phyloP scores from a whole-genome alignment of 2,113 vertebrate species.

The Ameiurus melas region DNA sequence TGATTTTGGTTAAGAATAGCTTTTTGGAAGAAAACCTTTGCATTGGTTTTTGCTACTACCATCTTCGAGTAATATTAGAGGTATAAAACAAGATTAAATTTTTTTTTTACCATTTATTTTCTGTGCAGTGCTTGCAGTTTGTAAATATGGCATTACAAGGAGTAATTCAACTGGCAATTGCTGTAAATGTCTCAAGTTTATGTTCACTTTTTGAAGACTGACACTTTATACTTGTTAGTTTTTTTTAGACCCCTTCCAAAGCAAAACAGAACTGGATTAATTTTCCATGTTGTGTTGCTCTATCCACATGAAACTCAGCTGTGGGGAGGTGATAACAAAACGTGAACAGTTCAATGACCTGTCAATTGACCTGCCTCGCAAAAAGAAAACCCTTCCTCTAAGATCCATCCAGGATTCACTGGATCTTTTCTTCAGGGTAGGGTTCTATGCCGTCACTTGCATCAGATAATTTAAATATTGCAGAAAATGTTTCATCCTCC shows the following conservation, averaged over 20 bases:
- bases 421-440: conserved; percentile 95
- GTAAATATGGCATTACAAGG: not conserved
- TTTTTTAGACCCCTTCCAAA: not conserved
- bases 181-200: not conserved
- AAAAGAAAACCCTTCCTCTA: conserved; percentile 86
- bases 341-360: conserved; percentile 96
- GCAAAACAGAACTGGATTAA: not conserved
- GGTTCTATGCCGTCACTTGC: not conserved
- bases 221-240: not conserved
- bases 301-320: conserved; percentile 70
- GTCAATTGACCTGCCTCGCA: conserved; percentile 93
- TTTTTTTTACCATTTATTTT: not conserved
- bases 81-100: not conserved
- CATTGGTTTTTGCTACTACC: not conserved
- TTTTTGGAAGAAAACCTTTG: not conserved
- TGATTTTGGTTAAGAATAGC: not conserved
- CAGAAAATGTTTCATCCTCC: not conserved
- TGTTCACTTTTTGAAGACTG: not conserved
- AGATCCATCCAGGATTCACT: conserved; percentile 96
- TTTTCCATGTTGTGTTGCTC: not conserved
- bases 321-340: conserved; percentile 91
- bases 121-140: not conserved
- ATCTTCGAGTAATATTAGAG: not conserved
- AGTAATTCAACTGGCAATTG: not conserved
- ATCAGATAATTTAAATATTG: not conserved